Conservation (phyloP, 2,888 invertebrate species). For the Achlya flavicornis region DNA sequence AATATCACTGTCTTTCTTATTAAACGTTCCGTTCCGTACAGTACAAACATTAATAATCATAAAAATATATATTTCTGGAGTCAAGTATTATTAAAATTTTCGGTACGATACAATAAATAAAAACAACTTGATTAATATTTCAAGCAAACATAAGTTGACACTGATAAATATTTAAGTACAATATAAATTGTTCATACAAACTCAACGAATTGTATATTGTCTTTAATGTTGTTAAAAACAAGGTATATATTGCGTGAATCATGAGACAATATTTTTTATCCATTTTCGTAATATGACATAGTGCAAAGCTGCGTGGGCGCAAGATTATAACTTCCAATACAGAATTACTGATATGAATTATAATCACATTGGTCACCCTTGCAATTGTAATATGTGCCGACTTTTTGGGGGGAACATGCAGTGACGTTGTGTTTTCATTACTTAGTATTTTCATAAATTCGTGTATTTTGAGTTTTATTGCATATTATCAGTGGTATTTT, state of each 20-base stretch:
- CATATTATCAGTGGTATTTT: too few relatives aligned
- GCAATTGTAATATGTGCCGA: too few relatives aligned
- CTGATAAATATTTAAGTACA: conserved; percentile 7
- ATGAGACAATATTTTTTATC: not conserved
- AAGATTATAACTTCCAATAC: too few relatives aligned
- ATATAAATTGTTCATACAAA: not conserved
- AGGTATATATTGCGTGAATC: not conserved
- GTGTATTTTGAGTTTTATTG: too few relatives aligned
- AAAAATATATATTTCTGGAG: not conserved
- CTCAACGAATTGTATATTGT: not conserved
- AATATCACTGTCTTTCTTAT: too few relatives aligned
- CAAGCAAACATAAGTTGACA: not conserved
- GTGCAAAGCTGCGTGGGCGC: too few relatives aligned
- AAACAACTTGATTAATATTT: not conserved
- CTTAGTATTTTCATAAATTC: too few relatives aligned
- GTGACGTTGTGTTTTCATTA: too few relatives aligned
- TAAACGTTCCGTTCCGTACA: conserved; percentile 17
- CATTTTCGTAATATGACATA: not conserved
- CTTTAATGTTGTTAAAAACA: not conserved
- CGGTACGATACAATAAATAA: not conserved
- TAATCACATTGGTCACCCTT: too few relatives aligned
- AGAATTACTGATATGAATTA: too few relatives aligned
- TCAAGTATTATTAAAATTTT: not conserved
- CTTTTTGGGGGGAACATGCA: too few relatives aligned
- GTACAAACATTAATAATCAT: not conserved